phyloP scores from a whole-genome alignment of 2,113 vertebrate genomes.

The Ochotona curzoniae region DNA sequence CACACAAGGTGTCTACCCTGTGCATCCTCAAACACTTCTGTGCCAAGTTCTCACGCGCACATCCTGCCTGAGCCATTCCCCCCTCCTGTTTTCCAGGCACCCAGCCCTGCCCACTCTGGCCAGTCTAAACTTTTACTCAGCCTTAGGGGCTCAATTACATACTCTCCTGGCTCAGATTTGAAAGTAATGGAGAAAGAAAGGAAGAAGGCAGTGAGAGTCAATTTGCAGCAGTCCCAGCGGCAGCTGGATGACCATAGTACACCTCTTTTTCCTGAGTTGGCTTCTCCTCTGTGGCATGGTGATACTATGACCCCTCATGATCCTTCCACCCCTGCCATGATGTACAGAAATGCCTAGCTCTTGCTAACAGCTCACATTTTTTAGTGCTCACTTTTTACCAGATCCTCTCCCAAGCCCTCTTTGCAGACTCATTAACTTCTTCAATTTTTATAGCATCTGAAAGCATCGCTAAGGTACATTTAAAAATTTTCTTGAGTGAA shows the following conservation, averaged over 20 bases:
- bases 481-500: neutral
- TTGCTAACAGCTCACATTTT: neutral
- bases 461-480: neutral
- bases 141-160: too few relatives aligned
- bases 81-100: neutral
- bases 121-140: neutral
- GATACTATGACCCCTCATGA: neutral
- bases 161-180: neutral
- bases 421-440: neutral
- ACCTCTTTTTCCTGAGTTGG: neutral
- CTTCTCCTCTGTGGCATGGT: neutral
- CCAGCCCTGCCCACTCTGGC: neutral
- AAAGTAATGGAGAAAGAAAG: neutral
- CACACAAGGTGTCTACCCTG: constrained; percentile 28
- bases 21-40: neutral
- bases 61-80: neutral
- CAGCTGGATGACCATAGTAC: neutral
- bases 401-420: neutral
- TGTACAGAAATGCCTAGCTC: neutral
- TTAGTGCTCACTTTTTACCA: neutral
- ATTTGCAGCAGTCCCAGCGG: neutral
- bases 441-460: neutral
- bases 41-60: constrained; percentile 45
- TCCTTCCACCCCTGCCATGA: neutral
- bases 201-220: neutral